Conservation (phyloP, 2,888 invertebrate species). For the Margaritifera margaritifera region DNA sequence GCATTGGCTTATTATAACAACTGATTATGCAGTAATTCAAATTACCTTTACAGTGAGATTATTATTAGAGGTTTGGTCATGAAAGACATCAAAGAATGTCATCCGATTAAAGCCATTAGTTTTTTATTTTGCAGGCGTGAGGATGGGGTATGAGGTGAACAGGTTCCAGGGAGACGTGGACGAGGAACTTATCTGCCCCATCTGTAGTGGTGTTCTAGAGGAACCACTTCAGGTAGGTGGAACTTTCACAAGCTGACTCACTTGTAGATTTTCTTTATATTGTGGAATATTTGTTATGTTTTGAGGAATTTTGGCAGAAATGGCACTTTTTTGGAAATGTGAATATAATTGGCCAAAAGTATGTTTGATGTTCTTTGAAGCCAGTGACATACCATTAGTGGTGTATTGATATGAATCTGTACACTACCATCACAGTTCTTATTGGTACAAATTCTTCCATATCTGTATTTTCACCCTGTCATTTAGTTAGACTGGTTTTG, state of each 20-base stretch:
- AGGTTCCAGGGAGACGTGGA: slow-evolving; percentile 97
- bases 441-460: no score
- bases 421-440: no score
- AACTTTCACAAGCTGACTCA: not conserved
- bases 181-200: slow-evolving; percentile 96
- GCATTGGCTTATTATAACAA: no score
- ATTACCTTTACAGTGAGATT: no score
- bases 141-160: slow-evolving; percentile 94
- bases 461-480: no score
- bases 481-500: no score
- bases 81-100: no score
- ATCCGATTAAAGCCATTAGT: not conserved
- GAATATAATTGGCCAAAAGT: not conserved
- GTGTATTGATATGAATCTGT: no score
- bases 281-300: slow-evolving; percentile 2
- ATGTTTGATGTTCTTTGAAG: no score
- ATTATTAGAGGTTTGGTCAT: no score
- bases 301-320: not conserved
- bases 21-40: no score
- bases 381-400: no score
- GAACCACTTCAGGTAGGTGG: slow-evolving; percentile 89
- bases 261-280: not conserved
- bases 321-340: not conserved
- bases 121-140: slow-evolving; percentile 8
- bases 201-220: slow-evolving; percentile 95